Evolutionary conservation across 2,888 invertebrate genomes (phyloP).

Genomic region (Nasonovia ribisnigri): DNA sequence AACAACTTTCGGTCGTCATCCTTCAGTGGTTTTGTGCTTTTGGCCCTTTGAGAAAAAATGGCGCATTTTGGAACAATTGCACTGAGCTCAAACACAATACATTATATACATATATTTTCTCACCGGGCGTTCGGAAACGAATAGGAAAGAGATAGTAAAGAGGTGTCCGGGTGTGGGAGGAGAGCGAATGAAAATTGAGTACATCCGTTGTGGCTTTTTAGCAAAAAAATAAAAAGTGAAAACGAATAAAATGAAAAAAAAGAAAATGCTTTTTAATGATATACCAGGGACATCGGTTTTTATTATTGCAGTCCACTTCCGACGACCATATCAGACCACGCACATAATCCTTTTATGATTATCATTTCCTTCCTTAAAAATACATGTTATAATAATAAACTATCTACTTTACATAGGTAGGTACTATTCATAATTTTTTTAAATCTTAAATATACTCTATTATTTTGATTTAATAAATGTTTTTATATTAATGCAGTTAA

Average conservation of each 20-base stretch:
- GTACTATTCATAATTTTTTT: not conserved
- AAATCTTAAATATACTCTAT: not conserved
- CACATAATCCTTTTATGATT: constrained; percentile 61
- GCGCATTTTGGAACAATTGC: constrained; percentile 50
- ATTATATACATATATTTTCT: constrained; percentile 45
- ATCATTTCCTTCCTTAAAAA: constrained; percentile 57
- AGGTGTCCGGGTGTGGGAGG: not conserved
- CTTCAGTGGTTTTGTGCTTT: constrained; percentile 62
- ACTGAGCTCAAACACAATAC: constrained; percentile 46
- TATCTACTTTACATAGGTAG: constrained; percentile 7
- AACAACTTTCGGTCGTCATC: constrained; percentile 57
- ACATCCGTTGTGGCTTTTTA: constrained; percentile 62
- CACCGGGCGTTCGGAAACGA: constrained; percentile 57
- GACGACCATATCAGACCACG: constrained; percentile 43
- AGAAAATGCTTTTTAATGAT: constrained; percentile 59
- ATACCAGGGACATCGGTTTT: constrained; percentile 54
- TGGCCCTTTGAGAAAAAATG: constrained; percentile 55
- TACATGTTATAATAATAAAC: not conserved
- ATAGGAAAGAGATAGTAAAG: constrained; percentile 47
- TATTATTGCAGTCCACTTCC: constrained; percentile 54
- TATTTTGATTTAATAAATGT: not conserved
- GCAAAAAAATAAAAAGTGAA: constrained; percentile 24
- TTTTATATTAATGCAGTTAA: not conserved
- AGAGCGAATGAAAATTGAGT: constrained; percentile 55
- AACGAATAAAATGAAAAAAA: constrained; percentile 39